phyloP scores from a whole-genome alignment of 2,888 invertebrate genomes.

The Spodoptera exigua region DNA sequence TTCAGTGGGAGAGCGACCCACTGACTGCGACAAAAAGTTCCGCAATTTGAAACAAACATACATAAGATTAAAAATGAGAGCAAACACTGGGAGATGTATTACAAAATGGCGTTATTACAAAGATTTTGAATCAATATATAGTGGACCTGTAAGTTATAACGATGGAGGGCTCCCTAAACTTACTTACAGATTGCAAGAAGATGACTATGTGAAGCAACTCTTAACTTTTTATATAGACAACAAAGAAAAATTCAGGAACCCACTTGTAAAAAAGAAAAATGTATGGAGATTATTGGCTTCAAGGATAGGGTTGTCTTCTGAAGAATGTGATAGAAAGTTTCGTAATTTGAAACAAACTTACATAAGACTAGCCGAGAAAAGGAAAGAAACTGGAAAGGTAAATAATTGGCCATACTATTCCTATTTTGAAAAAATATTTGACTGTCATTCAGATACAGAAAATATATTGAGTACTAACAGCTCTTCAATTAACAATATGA shows the following conservation, averaged over 20 bases:
- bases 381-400: constrained; percentile 71
- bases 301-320: constrained; percentile 74
- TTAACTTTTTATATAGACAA: constrained; percentile 79
- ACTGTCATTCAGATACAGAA: constrained; percentile 50
- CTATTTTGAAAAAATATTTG: constrained; percentile 81
- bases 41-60: constrained; percentile 84
- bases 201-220: constrained; percentile 78
- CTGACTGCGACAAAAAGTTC: constrained; percentile 82
- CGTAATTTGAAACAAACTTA: constrained; percentile 84
- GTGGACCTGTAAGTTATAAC: constrained; percentile 40
- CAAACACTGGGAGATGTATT: constrained; percentile 67
- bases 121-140: constrained; percentile 79
- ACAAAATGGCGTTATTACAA: constrained; percentile 83
- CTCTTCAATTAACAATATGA: constrained; percentile 62
- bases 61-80: constrained; percentile 74
- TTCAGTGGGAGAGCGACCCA: constrained; percentile 73
- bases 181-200: constrained; percentile 61
- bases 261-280: constrained; percentile 76
- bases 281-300: constrained; percentile 77
- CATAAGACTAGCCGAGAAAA: constrained; percentile 74
- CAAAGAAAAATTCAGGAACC: constrained; percentile 78
- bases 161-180: constrained; percentile 50
- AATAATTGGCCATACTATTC: constrained; percentile 81
- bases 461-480: constrained; percentile 40
- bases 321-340: constrained; percentile 83